Conservation (phyloP, 2,888 invertebrate species). For the Timema podura region DNA sequence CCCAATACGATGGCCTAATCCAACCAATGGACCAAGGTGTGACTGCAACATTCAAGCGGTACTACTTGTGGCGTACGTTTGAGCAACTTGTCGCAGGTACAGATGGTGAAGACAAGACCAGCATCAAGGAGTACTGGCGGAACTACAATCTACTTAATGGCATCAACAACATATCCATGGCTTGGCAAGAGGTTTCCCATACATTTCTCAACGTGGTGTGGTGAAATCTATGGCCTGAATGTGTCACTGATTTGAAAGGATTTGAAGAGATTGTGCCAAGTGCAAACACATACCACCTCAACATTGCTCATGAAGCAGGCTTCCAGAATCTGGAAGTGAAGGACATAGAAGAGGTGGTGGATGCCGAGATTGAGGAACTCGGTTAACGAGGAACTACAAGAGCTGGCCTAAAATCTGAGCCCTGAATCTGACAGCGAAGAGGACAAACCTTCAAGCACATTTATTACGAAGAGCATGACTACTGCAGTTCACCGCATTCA, state of each 20-base stretch:
- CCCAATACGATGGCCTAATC: background rate
- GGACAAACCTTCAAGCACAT: background rate
- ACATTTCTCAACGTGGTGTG: background rate
- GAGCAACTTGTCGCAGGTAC: background rate
- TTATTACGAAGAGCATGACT: background rate
- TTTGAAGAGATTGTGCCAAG: background rate
- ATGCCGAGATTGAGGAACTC: background rate
- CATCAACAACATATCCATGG: background rate
- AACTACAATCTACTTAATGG: background rate
- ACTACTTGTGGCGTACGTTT: background rate
- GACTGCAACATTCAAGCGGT: background rate
- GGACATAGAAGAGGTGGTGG: background rate
- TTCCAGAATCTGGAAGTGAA: background rate
- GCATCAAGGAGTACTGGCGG: background rate
- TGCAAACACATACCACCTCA: background rate
- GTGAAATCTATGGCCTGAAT: background rate
- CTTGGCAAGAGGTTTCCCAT: background rate
- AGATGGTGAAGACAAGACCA: background rate
- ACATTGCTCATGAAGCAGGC: background rate
- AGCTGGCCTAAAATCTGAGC: background rate
- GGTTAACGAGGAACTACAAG: background rate
- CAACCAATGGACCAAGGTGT: slow-evolving; percentile 1
- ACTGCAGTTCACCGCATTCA: background rate
- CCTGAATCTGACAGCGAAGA: background rate
- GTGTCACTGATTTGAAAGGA: background rate